Evolutionary conservation across 1,140 invertebrate species (phyloP).

Genomic region (Triops longicaudatus): DNA sequence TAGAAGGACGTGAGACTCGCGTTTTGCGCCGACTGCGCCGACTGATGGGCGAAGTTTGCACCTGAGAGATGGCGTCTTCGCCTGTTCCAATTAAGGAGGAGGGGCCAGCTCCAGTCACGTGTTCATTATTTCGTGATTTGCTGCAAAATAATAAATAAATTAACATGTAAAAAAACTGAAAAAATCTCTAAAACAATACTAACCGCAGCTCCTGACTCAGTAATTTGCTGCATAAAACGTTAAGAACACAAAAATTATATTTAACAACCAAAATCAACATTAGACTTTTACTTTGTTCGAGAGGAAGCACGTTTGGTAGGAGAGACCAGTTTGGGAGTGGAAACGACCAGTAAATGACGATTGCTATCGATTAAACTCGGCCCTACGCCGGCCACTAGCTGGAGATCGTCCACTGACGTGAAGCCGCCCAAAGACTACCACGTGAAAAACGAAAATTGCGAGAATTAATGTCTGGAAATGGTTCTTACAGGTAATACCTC

Average conservation of each 20-base stretch:
- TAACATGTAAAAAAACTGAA: too few relatives aligned
- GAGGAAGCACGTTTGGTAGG: conserved; percentile 23
- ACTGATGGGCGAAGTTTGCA: neutral
- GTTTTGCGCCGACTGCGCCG: neutral
- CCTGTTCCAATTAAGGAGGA: neutral
- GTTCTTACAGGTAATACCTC: conserved; percentile 35
- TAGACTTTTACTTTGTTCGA: conserved; percentile 21
- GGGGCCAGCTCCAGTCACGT: neutral
- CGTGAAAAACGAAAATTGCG: conserved; percentile 29
- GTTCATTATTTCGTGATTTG: neutral
- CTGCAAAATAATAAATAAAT: too few relatives aligned
- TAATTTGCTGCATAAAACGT: too few relatives aligned
- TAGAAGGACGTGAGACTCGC: neutral
- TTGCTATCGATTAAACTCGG: conserved; percentile 40
- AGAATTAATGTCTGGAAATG: conserved; percentile 21
- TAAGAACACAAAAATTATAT: neutral
- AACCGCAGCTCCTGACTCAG: too few relatives aligned
- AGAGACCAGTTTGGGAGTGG: conserved; percentile 28
- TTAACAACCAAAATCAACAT: neutral
- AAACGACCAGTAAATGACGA: conserved; percentile 35
- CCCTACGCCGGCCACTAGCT: conserved; percentile 40
- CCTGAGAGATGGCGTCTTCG: conserved; percentile 8
- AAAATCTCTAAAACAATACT: too few relatives aligned
- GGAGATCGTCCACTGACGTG: conserved; percentile 37
- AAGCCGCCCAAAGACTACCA: conserved; percentile 40